A percentile compares a stretch with the other conserved stretches of the same genome.
phyloP scores from a whole-genome alignment of 2,113 vertebrate species.

The Labrus mixtus region DNA sequence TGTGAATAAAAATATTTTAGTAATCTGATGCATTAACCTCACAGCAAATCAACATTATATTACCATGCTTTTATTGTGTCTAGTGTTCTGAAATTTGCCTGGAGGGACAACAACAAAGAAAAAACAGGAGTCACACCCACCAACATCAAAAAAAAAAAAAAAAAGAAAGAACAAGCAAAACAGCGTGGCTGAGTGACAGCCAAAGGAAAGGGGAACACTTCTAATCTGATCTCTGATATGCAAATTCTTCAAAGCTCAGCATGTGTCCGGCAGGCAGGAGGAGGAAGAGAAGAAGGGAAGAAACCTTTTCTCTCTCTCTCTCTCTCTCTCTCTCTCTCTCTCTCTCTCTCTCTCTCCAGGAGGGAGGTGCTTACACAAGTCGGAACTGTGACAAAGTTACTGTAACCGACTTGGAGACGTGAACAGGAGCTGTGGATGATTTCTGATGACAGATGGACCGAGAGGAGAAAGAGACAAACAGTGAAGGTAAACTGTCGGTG shows the following conservation, averaged over 20 bases:
- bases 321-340: not conserved
- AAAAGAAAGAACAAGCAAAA: not conserved
- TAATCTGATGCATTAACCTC: not conserved
- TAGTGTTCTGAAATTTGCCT: not conserved
- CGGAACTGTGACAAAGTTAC: slow-evolving; percentile 36
- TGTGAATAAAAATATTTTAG: no score
- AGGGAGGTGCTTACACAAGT: slow-evolving; percentile 57
- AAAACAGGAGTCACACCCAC: not conserved
- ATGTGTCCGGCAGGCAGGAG: slow-evolving; percentile 5
- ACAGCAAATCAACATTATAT: not conserved
- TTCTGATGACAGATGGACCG: slow-evolving; percentile 10
- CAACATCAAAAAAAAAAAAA: not conserved
- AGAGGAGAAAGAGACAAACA: not conserved
- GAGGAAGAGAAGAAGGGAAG: slow-evolving; percentile 27
- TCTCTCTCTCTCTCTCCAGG: not conserved
- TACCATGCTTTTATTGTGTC: not conserved
- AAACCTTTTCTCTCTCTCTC: not conserved
- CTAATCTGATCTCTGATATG: slow-evolving; percentile 47
- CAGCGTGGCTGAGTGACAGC: slow-evolving; percentile 4
- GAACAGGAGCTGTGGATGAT: not conserved
- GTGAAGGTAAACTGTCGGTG: slow-evolving; percentile 26
- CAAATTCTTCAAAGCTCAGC: slow-evolving; percentile 35
- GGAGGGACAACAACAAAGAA: not conserved
- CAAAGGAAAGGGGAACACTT: slow-evolving; percentile 5
- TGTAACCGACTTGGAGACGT: slow-evolving; percentile 20